Conservation (phyloP, 1,140 invertebrate species). For the Habropoda laboriosa region DNA sequence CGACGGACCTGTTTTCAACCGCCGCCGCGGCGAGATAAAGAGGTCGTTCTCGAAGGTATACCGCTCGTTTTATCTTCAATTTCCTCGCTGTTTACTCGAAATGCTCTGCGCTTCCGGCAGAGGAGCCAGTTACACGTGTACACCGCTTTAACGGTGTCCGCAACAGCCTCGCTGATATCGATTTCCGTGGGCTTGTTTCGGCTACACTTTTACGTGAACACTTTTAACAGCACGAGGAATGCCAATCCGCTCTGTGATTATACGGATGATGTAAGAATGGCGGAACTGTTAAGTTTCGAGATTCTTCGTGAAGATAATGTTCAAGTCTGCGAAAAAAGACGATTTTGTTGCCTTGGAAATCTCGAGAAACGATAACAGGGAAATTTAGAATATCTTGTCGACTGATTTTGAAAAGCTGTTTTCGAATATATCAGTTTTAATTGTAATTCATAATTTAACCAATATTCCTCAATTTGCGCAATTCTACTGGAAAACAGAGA, state of each 20-base stretch:
- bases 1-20: slow-evolving; percentile 5
- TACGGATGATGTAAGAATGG: not conserved
- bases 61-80: slow-evolving; percentile 64
- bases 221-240: not conserved
- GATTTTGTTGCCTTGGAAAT: too few relatives aligned
- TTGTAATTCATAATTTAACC: too few relatives aligned
- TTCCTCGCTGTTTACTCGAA: slow-evolving; percentile 60
- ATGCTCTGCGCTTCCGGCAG: not conserved
- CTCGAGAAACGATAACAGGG: too few relatives aligned
- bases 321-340: too few relatives aligned
- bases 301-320: too few relatives aligned
- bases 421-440: too few relatives aligned
- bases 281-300: too few relatives aligned
- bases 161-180: not conserved
- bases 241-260: not conserved
- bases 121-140: not conserved
- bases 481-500: too few relatives aligned
- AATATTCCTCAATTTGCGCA: too few relatives aligned
- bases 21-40: slow-evolving; percentile 36
- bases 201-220: not conserved
- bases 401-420: too few relatives aligned
- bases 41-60: slow-evolving; percentile 43
- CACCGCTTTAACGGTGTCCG: not conserved
- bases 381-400: too few relatives aligned
- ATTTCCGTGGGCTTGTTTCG: not conserved